These are phyloP conservation scores for Megaceryle alcyon DNA, from an alignment of 2,797 vertebrate genomes.

Conservation along the genomic window DNA sequence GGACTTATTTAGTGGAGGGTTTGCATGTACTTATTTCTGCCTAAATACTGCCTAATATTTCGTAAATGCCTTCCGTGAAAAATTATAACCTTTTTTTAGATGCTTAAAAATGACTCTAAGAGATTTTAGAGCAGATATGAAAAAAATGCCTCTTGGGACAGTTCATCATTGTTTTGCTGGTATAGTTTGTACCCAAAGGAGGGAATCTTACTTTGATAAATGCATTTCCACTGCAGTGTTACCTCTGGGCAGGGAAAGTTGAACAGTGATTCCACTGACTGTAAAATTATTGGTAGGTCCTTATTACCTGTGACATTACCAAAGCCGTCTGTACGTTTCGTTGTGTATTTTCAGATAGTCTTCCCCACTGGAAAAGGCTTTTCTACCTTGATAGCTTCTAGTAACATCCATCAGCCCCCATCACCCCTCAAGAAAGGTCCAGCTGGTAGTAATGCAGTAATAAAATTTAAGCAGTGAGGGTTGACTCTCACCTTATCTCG, in stretches of 20 bases:
- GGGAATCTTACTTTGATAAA: conserved; percentile 7
- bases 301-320: not conserved
- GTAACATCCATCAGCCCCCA: not conserved
- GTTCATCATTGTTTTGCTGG: not conserved
- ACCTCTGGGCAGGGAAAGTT: not conserved
- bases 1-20: not conserved
- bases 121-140: not conserved
- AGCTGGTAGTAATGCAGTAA: not conserved
- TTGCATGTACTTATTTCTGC: not conserved
- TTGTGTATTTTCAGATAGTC: not conserved
- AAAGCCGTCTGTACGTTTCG: not conserved
- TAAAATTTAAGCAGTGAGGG: not conserved
- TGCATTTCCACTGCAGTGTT: not conserved
- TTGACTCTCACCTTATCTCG: rapidly evolving
- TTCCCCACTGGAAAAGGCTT: not conserved
- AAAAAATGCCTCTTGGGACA: not conserved
- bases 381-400: not conserved
- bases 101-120: not conserved
- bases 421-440: not conserved
- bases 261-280: not conserved
- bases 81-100: not conserved
- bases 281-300: not conserved
- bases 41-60: not conserved
- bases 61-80: not conserved
- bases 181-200: not conserved